Percentiles rank a stretch among this genome's conserved stretches.
phyloP scores from a whole-genome alignment of 2,888 invertebrate genomes.

The Bruchidius siliquastri region DNA sequence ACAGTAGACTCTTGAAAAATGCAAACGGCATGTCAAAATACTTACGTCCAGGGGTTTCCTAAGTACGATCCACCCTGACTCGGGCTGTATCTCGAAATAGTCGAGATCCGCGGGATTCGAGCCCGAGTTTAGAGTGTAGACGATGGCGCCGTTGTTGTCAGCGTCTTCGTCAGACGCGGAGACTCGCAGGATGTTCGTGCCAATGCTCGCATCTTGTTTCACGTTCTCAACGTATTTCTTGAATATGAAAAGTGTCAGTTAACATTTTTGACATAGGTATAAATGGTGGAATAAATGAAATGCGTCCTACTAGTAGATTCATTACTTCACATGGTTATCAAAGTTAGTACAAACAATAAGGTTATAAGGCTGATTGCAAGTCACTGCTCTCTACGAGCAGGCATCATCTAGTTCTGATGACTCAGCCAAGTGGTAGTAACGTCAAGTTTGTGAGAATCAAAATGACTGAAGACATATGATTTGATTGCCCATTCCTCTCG shows the following conservation, averaged over 20 bases:
- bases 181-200: constrained; percentile 88
- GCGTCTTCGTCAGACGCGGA: constrained; percentile 97
- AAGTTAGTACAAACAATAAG: too few relatives aligned
- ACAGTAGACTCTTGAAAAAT: background rate
- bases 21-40: constrained; percentile 43
- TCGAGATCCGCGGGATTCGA: constrained; percentile 85
- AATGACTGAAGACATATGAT: too few relatives aligned
- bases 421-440: too few relatives aligned
- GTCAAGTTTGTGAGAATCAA: too few relatives aligned
- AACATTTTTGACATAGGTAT: too few relatives aligned
- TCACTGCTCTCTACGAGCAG: too few relatives aligned
- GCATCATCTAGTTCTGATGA: too few relatives aligned
- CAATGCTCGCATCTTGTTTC: constrained; percentile 93
- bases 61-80: constrained; percentile 95
- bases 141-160: constrained; percentile 92
- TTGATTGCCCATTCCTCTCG: too few relatives aligned
- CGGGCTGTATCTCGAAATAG: constrained; percentile 94
- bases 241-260: constrained; percentile 33
- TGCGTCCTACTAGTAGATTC: too few relatives aligned
- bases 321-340: too few relatives aligned
- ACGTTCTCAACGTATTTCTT: constrained; percentile 96
- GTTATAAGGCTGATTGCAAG: too few relatives aligned
- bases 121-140: constrained; percentile 85
- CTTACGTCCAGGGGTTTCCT: constrained; percentile 96
- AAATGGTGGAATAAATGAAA: too few relatives aligned